Evolutionary conservation across 2,113 vertebrate genomes (phyloP), one percentile per base, ranked within the genome.

Genomic region (Notarius quadriscutis): DNA sequence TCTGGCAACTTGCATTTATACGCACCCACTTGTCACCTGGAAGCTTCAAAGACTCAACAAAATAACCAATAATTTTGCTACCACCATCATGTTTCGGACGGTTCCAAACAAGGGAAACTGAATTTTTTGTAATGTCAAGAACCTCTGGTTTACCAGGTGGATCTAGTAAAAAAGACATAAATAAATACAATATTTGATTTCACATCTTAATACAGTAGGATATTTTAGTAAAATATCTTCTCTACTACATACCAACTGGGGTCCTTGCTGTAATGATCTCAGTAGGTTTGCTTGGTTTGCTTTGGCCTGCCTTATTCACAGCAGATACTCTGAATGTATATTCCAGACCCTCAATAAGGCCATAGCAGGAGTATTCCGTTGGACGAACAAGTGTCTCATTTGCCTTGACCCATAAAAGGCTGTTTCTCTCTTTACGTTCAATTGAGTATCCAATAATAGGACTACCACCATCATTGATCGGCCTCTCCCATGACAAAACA

Each of bases 351-450:
- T 99, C 98, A 0, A 98, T 94, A 41, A 99, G 95, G 7, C 97
- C 96, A 65, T 94, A 94, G 90, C 98, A 99, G 85, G 97, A 96
- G 91, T 98, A 98, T 91, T 99, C 97, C 18, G 96, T 97, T 87
- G 96, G 94, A 85, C 97, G 97, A 72, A 99, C 95, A 90, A 94
- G 53, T 20, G 95, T 92, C 87, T 99, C 98, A 0, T 99, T 99
- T 86, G 97, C 97, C 92, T 95, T 97, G 90, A 96, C 95, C 98
- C 98, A 99, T 48, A 99, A 94, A 48, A 99, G 92, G 89, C 98
- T 99, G 92, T 99, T 99, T 88, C 97, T 96, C 93, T 99, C 98
- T 93, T 99, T 99, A 88, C 97, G 97, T 89, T 99, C 98, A 86
- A 99, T 97, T 86, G 96, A 94, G 84, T 97, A 99, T 75, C 98